Base-by-base conservation (phyloP, 2,113 vertebrate species). In the Labrus mixtus region DNA sequence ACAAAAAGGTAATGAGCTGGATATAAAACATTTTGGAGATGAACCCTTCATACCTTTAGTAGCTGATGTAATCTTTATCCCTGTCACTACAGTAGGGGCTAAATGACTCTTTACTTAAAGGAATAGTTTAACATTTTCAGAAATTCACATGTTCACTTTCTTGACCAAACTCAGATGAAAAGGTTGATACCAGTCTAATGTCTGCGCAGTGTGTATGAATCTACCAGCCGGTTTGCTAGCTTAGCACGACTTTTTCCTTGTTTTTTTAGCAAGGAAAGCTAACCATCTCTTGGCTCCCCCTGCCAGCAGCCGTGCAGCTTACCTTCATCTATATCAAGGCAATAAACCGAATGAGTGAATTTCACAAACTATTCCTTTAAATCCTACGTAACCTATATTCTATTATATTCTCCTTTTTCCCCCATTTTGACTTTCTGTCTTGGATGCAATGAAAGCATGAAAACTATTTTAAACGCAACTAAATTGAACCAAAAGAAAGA, bases 381-480 rank as follows among this genome's bases (percentile, higher is more conserved):
- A 83, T 51, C 56, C 58, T 11, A 20, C 74, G 59, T 22, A 58
- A 45, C 62, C 56, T 36, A 79, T 78, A 78, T 73, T 53, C 50
- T 75, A 68, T 73, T 53, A 54, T 75, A 68, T 17, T 64, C 54
- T 36, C 58, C 48, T 56, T 48, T 50, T 29, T 5, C 23, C 64
- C 60, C 59, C 37, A 13, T 73, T 71, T 84, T 55, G 76, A 85
- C 43, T 79, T 59, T 82, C 68, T 76, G 76, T 85, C 58, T 73
- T 84, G 77, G 81, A 78, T 84, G 83, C 65, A 82, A 72, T 51
- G 53, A 78, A 85, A 91, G 88, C 88, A 92, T 90, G 88, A 89
- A 22, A 79, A 80, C 69, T 20, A 87, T 64, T 23, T 55, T 68
- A 68, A 68, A 87, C 20, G 53, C 74, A 87, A 73, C 57, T 76